phyloP scores from a whole-genome alignment of 2,113 vertebrate genomes.

The Gambusia holbrooki region DNA sequence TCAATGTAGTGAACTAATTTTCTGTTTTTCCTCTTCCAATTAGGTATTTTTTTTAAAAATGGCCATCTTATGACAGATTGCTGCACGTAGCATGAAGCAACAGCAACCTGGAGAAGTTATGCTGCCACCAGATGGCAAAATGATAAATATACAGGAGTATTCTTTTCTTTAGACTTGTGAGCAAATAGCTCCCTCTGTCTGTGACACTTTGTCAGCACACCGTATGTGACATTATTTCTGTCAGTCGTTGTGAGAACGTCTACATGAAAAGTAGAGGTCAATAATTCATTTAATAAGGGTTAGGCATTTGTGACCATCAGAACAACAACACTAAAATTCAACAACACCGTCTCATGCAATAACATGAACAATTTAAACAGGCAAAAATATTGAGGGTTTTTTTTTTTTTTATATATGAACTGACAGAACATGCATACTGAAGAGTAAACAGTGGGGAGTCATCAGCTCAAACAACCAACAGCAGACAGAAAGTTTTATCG shows the following conservation, averaged over 20 bases:
- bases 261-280: too few relatives aligned
- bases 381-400: too few relatives aligned
- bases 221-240: background rate
- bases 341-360: background rate
- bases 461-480: background rate
- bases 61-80: background rate
- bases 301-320: background rate
- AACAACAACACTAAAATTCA: background rate
- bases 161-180: background rate
- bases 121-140: conserved; percentile 59
- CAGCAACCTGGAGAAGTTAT: conserved; percentile 4
- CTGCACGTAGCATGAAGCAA: background rate
- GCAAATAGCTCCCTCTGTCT: conserved; percentile 44
- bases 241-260: too few relatives aligned
- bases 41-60: background rate
- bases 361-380: background rate
- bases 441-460: background rate
- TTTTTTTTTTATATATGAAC: background rate
- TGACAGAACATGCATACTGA: background rate
- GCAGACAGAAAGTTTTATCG: background rate
- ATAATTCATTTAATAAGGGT: background rate
- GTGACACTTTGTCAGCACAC: conserved; percentile 17
- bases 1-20: background rate
- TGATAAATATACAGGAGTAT: background rate
- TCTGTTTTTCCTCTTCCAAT: too few relatives aligned